Evolutionary conservation across 2,797 vertebrate species (phyloP).

Genomic region (Onychomys arenicola): DNA sequence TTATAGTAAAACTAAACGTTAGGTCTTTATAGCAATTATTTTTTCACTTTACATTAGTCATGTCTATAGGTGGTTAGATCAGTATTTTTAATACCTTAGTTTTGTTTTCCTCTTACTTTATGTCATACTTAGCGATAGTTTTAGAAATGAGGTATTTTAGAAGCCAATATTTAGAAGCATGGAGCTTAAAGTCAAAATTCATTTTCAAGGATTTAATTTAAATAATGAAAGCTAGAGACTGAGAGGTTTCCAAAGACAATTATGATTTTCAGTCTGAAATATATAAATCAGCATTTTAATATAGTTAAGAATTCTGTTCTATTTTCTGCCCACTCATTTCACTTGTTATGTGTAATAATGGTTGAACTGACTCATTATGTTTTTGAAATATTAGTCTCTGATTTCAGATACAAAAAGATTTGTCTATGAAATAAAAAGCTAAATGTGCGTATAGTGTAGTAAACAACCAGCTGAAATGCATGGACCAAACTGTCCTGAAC

Average conservation of each 20-base stretch:
- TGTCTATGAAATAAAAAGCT: background rate
- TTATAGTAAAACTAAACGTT: conserved; percentile 44
- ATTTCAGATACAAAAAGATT: conserved; percentile 2
- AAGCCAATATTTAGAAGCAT: conserved; percentile 28
- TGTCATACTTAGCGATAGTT: background rate
- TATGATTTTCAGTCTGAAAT: conserved; percentile 9
- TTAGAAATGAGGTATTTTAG: background rate
- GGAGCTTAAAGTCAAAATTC: conserved; percentile 31
- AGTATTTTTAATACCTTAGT: conserved; percentile 10
- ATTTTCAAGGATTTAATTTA: conserved; percentile 16
- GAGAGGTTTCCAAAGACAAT: conserved; percentile 24
- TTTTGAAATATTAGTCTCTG: background rate
- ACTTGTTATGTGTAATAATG: background rate
- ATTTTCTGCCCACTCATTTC: background rate
- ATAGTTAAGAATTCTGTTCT: background rate
- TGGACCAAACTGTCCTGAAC: background rate
- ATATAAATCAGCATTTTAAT: background rate
- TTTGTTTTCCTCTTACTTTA: background rate
- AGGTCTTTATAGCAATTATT: conserved; percentile 9
- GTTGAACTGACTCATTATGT: background rate
- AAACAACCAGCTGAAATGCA: background rate
- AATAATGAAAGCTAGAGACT: background rate
- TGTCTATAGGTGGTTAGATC: background rate
- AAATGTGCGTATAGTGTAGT: background rate
- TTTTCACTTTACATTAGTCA: conserved; percentile 14